Evolutionary conservation across 1,140 invertebrate species (phyloP), one percentile per base, ranked within the genome.

Genomic region (Streblospio benedicti): DNA sequence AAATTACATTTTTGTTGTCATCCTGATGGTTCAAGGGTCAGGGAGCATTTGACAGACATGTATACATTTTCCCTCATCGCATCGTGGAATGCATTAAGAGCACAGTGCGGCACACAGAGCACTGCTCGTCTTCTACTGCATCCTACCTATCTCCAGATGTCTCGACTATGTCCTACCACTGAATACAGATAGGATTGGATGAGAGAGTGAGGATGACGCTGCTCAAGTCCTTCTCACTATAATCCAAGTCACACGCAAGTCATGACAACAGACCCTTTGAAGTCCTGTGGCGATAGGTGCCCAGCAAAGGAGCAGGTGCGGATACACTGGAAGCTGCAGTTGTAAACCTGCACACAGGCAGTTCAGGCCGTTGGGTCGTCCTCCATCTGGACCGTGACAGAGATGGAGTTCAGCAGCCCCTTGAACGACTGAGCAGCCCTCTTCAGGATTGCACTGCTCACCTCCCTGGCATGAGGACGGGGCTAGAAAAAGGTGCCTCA

Each of bases 381-480:
- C 38, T 53, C n/a, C 33, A 33, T 33, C 23, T 38, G 35, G n/a
- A 38, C 31, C 6, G n/a, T 20, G 30, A 28, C 50, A 53, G 51
- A 4, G 35, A 27, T 35, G 50, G 35, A 35, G 58, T 55, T 53
- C 47, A 49, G 49, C 44, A 53, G 45, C 25, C 44, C 35, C n/a
- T n/a, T 38, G 35, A 38, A n/a, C 32, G 50, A 35, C 49, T 54
- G 49, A 55, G 32, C 35, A 60, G 50, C 58, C 58, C n/a, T 38
- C 35, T 38, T 38, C n/a, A 38, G 35, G 35, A 38, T n/a, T n/a
- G 35, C 35, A 38, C 35, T 38, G n/a, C 35, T 38, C 35, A 38
- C 35, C 35, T 38, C 35, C 35, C 9, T 38, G 35, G 35, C 9
- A 38, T 38, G n/a, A 38, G 35, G 35, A 38, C 9, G 35, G n/a